Evolutionary conservation across 2,113 vertebrate genomes (phyloP).

Genomic region (Chaetura pelagica): DNA sequence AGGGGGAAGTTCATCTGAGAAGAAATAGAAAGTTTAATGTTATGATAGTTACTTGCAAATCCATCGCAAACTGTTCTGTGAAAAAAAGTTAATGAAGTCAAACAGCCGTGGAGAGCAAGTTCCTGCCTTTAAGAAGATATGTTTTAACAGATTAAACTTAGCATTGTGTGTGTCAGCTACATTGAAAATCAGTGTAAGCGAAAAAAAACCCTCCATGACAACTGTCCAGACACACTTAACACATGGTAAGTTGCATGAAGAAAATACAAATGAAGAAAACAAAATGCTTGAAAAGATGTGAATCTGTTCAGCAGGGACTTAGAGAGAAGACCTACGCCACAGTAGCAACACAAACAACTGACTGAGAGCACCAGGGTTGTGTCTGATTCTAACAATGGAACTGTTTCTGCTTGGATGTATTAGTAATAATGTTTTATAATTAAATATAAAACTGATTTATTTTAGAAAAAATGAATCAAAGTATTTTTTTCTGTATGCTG

Average conservation of each 20-base stretch:
- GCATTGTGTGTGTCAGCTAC: not conserved
- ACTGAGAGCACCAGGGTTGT: accelerated
- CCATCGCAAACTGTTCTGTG: not conserved
- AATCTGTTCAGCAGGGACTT: not conserved
- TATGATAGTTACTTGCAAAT: not conserved
- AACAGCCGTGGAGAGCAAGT: not conserved
- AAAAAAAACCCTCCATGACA: not conserved
- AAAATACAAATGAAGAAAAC: not conserved
- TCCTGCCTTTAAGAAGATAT: not conserved
- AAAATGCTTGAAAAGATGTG: not conserved
- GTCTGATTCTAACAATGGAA: not conserved
- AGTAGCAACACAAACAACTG: not conserved
- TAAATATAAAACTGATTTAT: not conserved
- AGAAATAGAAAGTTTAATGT: not conserved
- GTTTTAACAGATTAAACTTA: not conserved
- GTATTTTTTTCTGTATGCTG: not conserved
- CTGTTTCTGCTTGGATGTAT: not conserved
- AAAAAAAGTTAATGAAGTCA: not conserved
- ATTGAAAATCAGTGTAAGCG: not conserved
- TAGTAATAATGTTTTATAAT: not conserved
- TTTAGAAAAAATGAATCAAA: not conserved
- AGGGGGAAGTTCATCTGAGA: not conserved
- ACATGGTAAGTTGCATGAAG: not conserved
- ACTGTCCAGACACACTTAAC: not conserved
- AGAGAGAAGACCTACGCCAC: not conserved